Evolutionary conservation across 2,888 invertebrate genomes (phyloP), one percentile per base, ranked within the genome.

Genomic region (Drosophila crucigera): DNA sequence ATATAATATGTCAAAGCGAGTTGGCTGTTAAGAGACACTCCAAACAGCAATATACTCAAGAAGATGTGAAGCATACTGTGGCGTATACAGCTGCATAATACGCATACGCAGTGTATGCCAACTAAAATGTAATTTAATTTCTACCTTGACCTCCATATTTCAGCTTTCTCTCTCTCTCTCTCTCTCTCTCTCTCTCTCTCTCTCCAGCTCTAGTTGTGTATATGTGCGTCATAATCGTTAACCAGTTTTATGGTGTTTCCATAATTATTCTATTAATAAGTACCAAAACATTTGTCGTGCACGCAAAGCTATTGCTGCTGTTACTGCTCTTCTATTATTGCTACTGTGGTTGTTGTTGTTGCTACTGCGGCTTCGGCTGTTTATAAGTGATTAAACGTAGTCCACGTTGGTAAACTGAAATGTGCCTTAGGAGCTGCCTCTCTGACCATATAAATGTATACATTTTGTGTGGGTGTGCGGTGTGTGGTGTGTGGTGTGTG

Each of bases 251-350:
- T 90, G 84, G 82, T 76, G 77, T 82, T 76, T 76, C 84, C 77
- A 82, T 89, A 90, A 88, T 90, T 88, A 88, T 90, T 84, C 73
- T 86, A 89, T 90, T 89, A 90, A 89, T 88, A 89, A 88, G 87
- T 82, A 86, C 78, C 80, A 77, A 82, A 89, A 80, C 91, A 88
- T 84, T 88, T 90, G 87, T 90, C 78, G 82, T 86, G 81, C 88
- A 81, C 75, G 76, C 80, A 80, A 67, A 72, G 82, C 76, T 62
- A 41, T 30, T 61, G 52, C 22, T 31, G 35, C 25, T 60, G 56
- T 30, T 67, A 54, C 31, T 52, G 54, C 31, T 65, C 70, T n/a
- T 35, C 35, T 22, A 66, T 68, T 66, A 62, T 64, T 64, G 50
- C 56, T 68, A 63, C 66, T 66, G 54, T 41, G 60, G 41, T 11